Conservation (phyloP, 1,140 invertebrate genomes). For the Heliconius eleuchia region DNA sequence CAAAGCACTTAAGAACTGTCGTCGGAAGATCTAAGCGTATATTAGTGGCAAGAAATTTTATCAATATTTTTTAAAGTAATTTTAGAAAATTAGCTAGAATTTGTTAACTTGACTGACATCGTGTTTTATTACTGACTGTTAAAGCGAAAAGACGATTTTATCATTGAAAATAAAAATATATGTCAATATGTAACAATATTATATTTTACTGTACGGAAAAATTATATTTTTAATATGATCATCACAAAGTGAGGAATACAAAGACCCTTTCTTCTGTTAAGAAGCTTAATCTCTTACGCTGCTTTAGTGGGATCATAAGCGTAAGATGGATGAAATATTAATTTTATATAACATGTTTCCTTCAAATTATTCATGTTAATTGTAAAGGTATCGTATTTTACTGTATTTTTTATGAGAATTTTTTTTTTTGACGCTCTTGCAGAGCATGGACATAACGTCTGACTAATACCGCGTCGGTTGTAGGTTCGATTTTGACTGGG, state of each 20-base stretch:
- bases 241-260: neutral
- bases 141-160: neutral
- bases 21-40: too few relatives aligned
- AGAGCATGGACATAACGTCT: too few relatives aligned
- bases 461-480: neutral
- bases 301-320: neutral
- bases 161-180: neutral
- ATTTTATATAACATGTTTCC: neutral
- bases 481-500: neutral
- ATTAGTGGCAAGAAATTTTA: too few relatives aligned
- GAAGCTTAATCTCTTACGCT: constrained; percentile 7
- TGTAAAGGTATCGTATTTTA: neutral
- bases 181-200: neutral
- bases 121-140: too few relatives aligned
- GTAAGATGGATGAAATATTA: constrained; percentile 6
- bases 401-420: neutral
- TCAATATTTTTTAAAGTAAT: too few relatives aligned
- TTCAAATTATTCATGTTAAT: neutral
- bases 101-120: neutral
- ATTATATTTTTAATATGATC: constrained; percentile 6
- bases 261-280: neutral
- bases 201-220: neutral
- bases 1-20: too few relatives aligned
- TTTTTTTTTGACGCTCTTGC: neutral
- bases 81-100: neutral